Evolutionary conservation across 2,797 vertebrate genomes (phyloP).

Genomic region (Catharus ustulatus): DNA sequence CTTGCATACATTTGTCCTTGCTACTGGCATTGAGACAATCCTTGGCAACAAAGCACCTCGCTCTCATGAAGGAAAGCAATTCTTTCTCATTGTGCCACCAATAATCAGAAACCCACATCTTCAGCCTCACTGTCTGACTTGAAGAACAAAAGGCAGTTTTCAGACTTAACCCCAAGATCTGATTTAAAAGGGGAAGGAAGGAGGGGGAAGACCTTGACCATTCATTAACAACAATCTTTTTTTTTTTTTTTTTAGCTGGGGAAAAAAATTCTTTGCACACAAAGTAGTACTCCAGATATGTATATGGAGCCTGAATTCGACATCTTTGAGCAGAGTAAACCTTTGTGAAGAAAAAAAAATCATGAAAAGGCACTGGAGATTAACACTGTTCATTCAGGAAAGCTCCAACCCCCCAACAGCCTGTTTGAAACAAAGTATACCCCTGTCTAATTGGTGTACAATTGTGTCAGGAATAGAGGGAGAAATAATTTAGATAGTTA

Average conservation of each 20-base stretch:
- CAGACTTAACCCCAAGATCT: constrained; percentile 70
- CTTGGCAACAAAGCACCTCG: constrained; percentile 47
- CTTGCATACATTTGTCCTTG: constrained; percentile 43
- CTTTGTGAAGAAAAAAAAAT: constrained; percentile 22
- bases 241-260: neutral
- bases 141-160: constrained; percentile 73
- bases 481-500: constrained; percentile 24
- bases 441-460: constrained; percentile 52
- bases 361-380: constrained; percentile 73
- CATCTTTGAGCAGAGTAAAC: constrained; percentile 65
- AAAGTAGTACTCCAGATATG: constrained; percentile 47
- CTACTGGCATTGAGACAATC: constrained; percentile 50
- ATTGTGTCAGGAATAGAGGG: constrained; percentile 20
- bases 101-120: constrained; percentile 72
- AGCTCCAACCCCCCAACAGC: neutral
- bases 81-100: constrained; percentile 58
- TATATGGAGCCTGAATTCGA: constrained; percentile 60
- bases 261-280: neutral
- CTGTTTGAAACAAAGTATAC: constrained; percentile 65
- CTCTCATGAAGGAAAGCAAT: constrained; percentile 54
- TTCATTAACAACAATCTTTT: constrained; percentile 64
- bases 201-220: constrained; percentile 60
- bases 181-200: constrained; percentile 62
- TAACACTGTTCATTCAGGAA: constrained; percentile 59
- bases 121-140: constrained; percentile 60